Evolutionary conservation across 2,797 vertebrate genomes (phyloP), one percentile per base, ranked within the genome.

Genomic region (Kryptolebias ocellatus): DNA sequence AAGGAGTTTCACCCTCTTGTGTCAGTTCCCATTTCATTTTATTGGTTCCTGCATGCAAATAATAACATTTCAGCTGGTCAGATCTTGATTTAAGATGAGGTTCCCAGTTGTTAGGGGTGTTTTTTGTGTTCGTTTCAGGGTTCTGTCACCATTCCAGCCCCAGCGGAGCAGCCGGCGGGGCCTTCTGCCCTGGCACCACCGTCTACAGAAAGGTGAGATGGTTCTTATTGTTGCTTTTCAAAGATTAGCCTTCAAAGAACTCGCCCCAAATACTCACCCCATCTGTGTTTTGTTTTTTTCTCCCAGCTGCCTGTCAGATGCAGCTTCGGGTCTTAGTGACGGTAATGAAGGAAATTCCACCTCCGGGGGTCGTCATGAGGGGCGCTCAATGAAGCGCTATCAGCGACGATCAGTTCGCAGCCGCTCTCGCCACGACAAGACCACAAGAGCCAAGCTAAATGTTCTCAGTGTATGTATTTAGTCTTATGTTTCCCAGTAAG

Each of bases 381-480:
- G 96, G 0, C 95, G 96, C 47, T 92, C 96, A 0, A 84, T 95
- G 0, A 98, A 96, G 51, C 95, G 97, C 0, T 93, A 96, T 56
- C 95, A 95, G 83, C 90, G 96, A 5, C 94, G 95, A 60, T 98
- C 98, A 1, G 96, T 97, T 7, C 95, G 98, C 78, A 99, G 98
- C 67, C 97, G 96, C 16, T 99, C 98, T 20, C 95, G 95, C 51
- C 95, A 98, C 0, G 98, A 99, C 69, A 99, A 98, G 90, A 92
- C 90, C 5, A 66, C 94, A 0, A 95, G 95, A 79, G 96, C 96
- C 0, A 99, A 99, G 87, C 92, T 99, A 52, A 95, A 97, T 74
- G 97, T 99, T 80, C 94, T 99, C 5, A 98, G 96, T 77, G 98
- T 98, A 93, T 67, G 96, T 69, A 46, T 54, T n/a, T 46, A 2